Evolutionary conservation across 1,140 invertebrate genomes (phyloP).

Genomic region (Nautilus pompilius): DNA sequence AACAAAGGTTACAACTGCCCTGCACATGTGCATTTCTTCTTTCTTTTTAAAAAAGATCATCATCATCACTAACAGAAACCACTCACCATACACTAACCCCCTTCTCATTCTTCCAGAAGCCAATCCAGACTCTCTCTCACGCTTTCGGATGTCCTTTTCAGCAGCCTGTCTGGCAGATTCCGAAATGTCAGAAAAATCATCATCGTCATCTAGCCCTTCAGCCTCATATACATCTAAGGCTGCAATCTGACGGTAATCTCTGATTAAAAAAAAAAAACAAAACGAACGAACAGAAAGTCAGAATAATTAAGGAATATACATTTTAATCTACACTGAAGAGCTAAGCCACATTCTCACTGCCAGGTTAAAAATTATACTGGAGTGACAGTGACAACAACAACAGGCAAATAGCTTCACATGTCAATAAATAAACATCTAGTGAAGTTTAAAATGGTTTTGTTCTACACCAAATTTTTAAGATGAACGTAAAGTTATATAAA

Average conservation of each 20-base stretch:
- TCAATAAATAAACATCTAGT: background rate
- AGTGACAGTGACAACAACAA: background rate
- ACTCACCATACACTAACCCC: conserved; percentile 60
- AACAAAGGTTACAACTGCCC: no score
- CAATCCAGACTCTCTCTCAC: conserved; percentile 83
- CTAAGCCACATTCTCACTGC: background rate
- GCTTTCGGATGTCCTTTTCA: conserved; percentile 78
- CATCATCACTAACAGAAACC: no score
- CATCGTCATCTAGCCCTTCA: conserved; percentile 78
- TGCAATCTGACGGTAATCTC: conserved; percentile 95
- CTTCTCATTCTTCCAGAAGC: conserved; percentile 69
- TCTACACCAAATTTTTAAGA: no score
- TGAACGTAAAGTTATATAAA: no score
- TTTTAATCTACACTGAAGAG: background rate
- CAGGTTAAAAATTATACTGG: background rate
- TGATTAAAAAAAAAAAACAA: conserved; percentile 50
- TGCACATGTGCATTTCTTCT: no score
- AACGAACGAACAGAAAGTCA: background rate
- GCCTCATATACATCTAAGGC: conserved; percentile 90
- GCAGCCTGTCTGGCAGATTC: conserved; percentile 80
- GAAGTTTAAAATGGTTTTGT: background rate
- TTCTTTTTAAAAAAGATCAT: no score
- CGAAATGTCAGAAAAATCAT: conserved; percentile 77
- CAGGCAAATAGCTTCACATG: background rate
- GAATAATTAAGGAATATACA: background rate